Evolutionary conservation across 2,113 vertebrate genomes (phyloP).

Genomic region (Ellobius talpinus): DNA sequence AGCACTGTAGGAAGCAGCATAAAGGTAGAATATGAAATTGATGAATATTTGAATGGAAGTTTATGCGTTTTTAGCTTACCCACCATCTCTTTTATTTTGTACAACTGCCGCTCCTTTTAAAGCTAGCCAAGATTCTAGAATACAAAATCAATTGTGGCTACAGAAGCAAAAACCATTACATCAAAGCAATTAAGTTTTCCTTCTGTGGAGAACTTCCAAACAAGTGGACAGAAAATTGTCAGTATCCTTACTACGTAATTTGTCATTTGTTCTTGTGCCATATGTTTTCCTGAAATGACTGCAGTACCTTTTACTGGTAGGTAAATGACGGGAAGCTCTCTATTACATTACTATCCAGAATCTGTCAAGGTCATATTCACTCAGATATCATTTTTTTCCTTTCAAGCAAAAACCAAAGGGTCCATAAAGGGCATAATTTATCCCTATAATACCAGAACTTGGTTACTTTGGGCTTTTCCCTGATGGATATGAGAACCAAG

Average conservation of each 20-base stretch:
- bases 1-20: background rate
- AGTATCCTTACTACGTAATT: background rate
- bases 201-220: background rate
- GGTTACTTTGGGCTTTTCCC: constrained; percentile 28
- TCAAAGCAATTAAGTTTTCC: background rate
- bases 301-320: background rate
- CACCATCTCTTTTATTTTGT: background rate
- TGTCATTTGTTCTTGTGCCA: background rate
- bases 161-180: background rate
- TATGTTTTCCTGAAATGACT: background rate
- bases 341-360: background rate
- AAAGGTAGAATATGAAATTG: background rate
- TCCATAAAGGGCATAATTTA: constrained; percentile 7
- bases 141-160: background rate
- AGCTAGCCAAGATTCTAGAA: background rate
- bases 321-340: background rate
- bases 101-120: background rate
- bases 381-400: background rate
- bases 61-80: background rate
- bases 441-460: background rate
- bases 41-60: background rate
- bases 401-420: background rate
- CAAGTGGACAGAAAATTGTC: background rate
- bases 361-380: background rate
- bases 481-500: constrained; percentile 54